Evolutionary conservation across 1,140 invertebrate species (phyloP).

Genomic region (Aphelenchoides fujianensis): DNA sequence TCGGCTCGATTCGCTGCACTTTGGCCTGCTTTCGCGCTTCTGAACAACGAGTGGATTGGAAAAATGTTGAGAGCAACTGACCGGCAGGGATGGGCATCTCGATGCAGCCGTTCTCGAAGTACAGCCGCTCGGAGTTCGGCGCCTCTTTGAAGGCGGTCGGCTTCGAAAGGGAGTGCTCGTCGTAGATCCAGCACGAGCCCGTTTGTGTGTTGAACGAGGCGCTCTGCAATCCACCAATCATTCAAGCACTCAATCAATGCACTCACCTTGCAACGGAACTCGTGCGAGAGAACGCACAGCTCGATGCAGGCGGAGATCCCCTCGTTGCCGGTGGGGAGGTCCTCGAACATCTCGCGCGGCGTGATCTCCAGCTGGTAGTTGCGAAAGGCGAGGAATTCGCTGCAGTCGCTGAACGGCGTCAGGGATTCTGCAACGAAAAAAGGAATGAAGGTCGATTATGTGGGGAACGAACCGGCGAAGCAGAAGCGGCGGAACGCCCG

Average conservation of each 20-base stretch:
- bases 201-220: slow-evolving; percentile 21
- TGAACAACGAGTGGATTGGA: neutral
- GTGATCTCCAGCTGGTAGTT: slow-evolving; percentile 23
- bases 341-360: slow-evolving; percentile 28
- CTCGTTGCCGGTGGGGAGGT: slow-evolving; percentile 13
- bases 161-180: slow-evolving; percentile 6
- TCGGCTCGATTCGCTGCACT: slow-evolving; percentile 2
- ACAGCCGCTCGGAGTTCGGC: slow-evolving; percentile 3
- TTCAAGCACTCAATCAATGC: neutral
- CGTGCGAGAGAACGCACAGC: slow-evolving; percentile 21
- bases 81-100: neutral
- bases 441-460: slow-evolving; percentile 21
- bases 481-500: slow-evolving; percentile 24
- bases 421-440: slow-evolving; percentile 20
- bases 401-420: slow-evolving; percentile 24
- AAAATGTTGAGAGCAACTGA: neutral
- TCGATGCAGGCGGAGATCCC: slow-evolving; percentile 26
- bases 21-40: neutral
- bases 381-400: slow-evolving; percentile 25
- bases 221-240: slow-evolving; percentile 8
- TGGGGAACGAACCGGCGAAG: slow-evolving; percentile 25
- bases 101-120: slow-evolving; percentile 28
- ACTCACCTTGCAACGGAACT: slow-evolving; percentile 22
- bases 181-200: slow-evolving; percentile 17
- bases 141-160: slow-evolving; percentile 19